These are phyloP conservation scores for Astreopora myriophthalma DNA, from an alignment of 64 coral and sea anemone genomes.

Conservation along the genomic window DNA sequence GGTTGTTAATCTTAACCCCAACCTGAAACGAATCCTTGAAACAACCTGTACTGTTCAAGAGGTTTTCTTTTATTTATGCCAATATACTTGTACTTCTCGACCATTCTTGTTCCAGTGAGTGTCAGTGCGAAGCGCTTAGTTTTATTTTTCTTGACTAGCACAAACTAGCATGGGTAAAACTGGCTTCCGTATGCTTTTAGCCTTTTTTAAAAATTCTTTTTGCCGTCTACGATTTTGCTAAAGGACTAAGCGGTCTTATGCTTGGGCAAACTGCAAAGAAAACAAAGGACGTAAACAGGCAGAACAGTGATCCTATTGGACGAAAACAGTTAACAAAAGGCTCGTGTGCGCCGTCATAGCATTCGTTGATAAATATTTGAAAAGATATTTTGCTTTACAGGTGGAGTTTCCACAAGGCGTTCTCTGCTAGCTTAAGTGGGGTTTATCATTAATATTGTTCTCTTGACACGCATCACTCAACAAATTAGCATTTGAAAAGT, in stretches of 20 bases:
- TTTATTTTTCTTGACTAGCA: no score
- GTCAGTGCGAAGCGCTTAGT: no score
- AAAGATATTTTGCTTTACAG: neutral
- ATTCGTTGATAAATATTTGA: neutral
- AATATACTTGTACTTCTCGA: no score
- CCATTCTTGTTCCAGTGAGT: no score
- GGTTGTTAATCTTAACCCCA: neutral
- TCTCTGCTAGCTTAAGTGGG: no score
- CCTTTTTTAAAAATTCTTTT: no score
- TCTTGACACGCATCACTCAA: conserved; percentile 18
- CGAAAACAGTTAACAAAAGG: neutral
- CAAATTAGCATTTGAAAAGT: neutral
- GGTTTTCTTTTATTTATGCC: no score
- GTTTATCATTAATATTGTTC: neutral
- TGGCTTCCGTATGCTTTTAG: no score
- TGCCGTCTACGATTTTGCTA: no score
- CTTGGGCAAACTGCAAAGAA: no score
- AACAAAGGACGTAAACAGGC: neutral
- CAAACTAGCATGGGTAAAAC: no score
- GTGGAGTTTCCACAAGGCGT: neutral
- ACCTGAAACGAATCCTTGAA: neutral
- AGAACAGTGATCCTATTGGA: neutral
- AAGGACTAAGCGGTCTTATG: no score
- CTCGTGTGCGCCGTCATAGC: neutral
- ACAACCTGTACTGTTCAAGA: neutral